These are phyloP conservation scores for Lepidocolaptes lacrymiger DNA, from an alignment of 2,797 vertebrate species.

Conservation along the genomic window DNA sequence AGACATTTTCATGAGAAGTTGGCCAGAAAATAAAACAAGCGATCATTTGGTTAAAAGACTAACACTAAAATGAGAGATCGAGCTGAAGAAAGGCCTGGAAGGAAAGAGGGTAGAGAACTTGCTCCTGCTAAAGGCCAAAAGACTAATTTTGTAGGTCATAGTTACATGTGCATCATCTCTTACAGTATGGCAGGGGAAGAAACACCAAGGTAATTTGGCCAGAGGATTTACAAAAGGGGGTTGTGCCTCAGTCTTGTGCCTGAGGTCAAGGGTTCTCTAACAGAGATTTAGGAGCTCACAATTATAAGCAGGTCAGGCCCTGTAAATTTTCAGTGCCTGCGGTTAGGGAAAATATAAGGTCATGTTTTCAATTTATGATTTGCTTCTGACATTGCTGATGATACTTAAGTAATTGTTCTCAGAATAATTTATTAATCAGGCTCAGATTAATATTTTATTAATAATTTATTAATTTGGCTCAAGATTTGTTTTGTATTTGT, in stretches of 20 bases:
- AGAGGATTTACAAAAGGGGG: neutral
- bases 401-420: neutral
- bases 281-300: neutral
- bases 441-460: neutral
- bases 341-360: neutral
- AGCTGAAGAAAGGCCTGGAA: neutral
- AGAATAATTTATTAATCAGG: conserved; percentile 14
- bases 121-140: neutral
- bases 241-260: neutral
- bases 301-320: neutral
- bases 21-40: neutral
- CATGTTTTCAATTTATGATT: conserved; percentile 2
- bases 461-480: neutral
- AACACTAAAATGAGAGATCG: neutral
- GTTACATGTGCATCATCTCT: neutral
- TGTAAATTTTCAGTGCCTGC: neutral
- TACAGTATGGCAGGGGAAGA: neutral
- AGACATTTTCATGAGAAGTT: neutral
- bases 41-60: neutral
- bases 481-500: neutral
- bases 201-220: neutral
- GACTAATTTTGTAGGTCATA: neutral
- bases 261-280: neutral
- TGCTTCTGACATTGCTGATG: neutral
- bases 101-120: neutral